Evolutionary conservation across 2,888 invertebrate genomes (phyloP).

Genomic region (Amphipoea oculea): DNA sequence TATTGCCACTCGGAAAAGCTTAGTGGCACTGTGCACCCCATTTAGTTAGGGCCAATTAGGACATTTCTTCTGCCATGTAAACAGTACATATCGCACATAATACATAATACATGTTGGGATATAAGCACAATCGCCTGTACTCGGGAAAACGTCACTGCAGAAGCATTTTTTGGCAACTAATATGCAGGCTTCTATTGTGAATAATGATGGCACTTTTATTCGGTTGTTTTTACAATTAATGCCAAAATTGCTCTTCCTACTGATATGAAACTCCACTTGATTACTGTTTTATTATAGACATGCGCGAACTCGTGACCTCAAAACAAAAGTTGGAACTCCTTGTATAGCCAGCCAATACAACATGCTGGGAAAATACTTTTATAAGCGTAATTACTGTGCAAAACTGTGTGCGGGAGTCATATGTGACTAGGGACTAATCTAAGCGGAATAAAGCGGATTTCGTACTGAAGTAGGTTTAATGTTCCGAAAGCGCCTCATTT

Average conservation of each 20-base stretch:
- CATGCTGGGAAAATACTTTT: background rate
- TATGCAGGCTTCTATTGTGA: background rate
- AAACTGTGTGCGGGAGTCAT: background rate
- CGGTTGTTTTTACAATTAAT: background rate
- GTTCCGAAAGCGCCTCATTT: background rate
- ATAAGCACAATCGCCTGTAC: background rate
- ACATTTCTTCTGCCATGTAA: background rate
- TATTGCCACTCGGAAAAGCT: background rate
- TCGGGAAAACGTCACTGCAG: background rate
- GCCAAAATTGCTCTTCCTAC: background rate
- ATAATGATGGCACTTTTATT: conserved; percentile 1
- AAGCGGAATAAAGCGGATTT: background rate
- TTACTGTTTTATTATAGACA: conserved; percentile 20
- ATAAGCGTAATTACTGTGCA: background rate
- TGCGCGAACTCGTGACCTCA: background rate
- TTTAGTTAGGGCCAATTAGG: background rate
- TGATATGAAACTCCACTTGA: conserved; percentile 14
- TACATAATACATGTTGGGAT: background rate
- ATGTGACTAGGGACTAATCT: background rate
- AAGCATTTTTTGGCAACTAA: background rate
- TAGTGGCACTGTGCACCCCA: background rate
- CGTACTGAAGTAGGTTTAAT: background rate
- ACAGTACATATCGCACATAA: background rate
- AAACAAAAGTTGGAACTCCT: background rate
- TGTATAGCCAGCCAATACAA: conserved; percentile 12